A percentile compares a stretch with the other conserved stretches of the same genome.
Evolutionary conservation across 2,888 invertebrate species (phyloP).

Genomic region (Heliothis peltigera): DNA sequence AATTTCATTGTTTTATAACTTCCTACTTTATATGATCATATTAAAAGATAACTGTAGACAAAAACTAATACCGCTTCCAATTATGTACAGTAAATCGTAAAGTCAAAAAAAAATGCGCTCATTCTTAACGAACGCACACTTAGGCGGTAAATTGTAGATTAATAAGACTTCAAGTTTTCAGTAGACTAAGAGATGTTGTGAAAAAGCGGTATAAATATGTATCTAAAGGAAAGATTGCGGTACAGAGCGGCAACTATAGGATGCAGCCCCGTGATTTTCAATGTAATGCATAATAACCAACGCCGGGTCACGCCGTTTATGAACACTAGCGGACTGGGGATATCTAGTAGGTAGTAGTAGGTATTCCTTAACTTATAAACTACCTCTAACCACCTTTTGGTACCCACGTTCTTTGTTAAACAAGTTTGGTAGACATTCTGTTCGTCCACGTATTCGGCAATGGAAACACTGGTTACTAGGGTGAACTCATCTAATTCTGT

Average conservation of each 20-base stretch:
- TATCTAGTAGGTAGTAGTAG: too few relatives aligned
- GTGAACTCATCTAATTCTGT: too few relatives aligned
- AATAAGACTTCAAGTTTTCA: constrained; percentile 22
- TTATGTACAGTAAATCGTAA: constrained; percentile 48
- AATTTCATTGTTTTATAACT: constrained; percentile 37
- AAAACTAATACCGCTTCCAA: constrained; percentile 39
- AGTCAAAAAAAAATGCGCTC: constrained; percentile 47
- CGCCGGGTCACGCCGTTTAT: constrained; percentile 67
- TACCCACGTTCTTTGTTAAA: constrained; percentile 37
- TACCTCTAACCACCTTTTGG: constrained; percentile 51
- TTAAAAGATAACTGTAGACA: constrained; percentile 40
- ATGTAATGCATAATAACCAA: constrained; percentile 79
- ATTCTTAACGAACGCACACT: constrained; percentile 35
- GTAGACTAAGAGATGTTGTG: constrained; percentile 45
- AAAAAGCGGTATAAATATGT: constrained; percentile 33
- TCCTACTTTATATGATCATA: constrained; percentile 45
- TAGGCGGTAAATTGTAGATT: constrained; percentile 36
- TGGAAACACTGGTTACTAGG: constrained; percentile 57
- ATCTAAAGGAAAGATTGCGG: constrained; percentile 60
- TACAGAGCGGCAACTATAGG: constrained; percentile 70
- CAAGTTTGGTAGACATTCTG: constrained; percentile 53
- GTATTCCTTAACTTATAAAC: constrained; percentile 43
- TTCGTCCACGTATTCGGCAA: constrained; percentile 58
- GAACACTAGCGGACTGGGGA: constrained; percentile 51
- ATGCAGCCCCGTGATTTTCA: constrained; percentile 78